Base-by-base conservation (phyloP, 2,888 invertebrate genomes). In the Acleris laterana region DNA sequence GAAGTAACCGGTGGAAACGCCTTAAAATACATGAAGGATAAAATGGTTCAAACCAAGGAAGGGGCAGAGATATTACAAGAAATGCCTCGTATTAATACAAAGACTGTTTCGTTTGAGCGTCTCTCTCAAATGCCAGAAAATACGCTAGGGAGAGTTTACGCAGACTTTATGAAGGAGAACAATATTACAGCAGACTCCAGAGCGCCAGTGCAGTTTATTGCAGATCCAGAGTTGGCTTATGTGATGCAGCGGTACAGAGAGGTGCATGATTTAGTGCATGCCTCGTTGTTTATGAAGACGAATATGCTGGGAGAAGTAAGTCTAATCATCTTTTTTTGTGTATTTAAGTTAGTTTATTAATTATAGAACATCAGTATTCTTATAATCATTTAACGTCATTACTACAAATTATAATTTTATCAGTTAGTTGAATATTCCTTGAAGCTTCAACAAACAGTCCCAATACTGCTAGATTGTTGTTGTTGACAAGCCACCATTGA, bases 201-300 rank as follows among this genome's bases (percentile, higher is more conserved):
- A 70, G 93, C 96, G 72, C 95, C 96, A 17, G 99, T 99, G 0
- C 96, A 97, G 77, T 99, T 99, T 89, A 95, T 99, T 56, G 95
- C 97, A 72, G 97, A 99, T 85, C 90, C 95, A 1, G 96, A 98
- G 71, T 88, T 98, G 74, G 98, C 98, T 5, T 99, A 99, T 89
- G 96, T 99, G 53, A 98, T 99, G 96, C 98, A 98, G 86, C 94
- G 99, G 62, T 99, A 99, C 84, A 95, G 99, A 72, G 99, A 99
- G 93, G 96, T 97, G 9, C 99, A 99, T 86, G 99, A 99, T 92
- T 94, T 99, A 71, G 95, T 97, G 66, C 99, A 99, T 89, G 96
- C 98, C 0, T 93, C 97, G 19, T 94, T 99, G 49, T 95, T 96
- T 73, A 99, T 99, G 98, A 98, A 97, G 46, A 99, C 98, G 13